Conservation (phyloP, 2,888 invertebrate genomes). For the Drosophila rubida region DNA sequence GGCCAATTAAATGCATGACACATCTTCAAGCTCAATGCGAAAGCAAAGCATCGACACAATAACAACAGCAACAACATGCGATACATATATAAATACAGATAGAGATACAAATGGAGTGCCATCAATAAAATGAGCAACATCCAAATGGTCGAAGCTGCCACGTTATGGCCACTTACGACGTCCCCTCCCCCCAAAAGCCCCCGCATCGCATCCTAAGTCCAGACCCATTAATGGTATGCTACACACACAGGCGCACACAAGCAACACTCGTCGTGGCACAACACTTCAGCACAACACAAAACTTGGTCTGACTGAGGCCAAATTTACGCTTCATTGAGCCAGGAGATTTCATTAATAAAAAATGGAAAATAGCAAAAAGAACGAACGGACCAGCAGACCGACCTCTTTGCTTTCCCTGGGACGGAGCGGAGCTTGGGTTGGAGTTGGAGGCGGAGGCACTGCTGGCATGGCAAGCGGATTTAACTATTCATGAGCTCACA, state of each 20-base stretch:
- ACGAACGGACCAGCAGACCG: not conserved
- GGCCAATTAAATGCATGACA: constrained; percentile 56
- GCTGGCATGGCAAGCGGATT: constrained; percentile 59
- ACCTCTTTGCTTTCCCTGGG: constrained; percentile 1
- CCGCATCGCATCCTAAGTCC: constrained; percentile 54
- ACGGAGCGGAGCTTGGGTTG: not conserved
- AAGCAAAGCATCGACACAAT: constrained; percentile 14
- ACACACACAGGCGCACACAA: not conserved
- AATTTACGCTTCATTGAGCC: constrained; percentile 80
- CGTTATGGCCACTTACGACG: constrained; percentile 59
- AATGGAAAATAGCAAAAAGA: constrained; percentile 66
- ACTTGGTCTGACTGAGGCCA: constrained; percentile 27
- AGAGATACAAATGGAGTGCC: constrained; percentile 36
- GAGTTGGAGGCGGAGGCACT: constrained; percentile 3
- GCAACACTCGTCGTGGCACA: constrained; percentile 3
- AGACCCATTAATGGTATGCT: constrained; percentile 60
- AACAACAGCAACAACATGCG: constrained; percentile 21
- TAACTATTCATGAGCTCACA: constrained; percentile 76
- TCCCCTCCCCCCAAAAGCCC: constrained; percentile 28
- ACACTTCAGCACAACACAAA: constrained; percentile 20
- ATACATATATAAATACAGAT: constrained; percentile 26
- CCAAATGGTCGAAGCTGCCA: constrained; percentile 40
- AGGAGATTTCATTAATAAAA: constrained; percentile 81
- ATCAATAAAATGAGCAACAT: constrained; percentile 58
- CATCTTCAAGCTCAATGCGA: constrained; percentile 22